Base-by-base conservation (phyloP, 2,113 vertebrate genomes). In the Loxodonta africana region DNA sequence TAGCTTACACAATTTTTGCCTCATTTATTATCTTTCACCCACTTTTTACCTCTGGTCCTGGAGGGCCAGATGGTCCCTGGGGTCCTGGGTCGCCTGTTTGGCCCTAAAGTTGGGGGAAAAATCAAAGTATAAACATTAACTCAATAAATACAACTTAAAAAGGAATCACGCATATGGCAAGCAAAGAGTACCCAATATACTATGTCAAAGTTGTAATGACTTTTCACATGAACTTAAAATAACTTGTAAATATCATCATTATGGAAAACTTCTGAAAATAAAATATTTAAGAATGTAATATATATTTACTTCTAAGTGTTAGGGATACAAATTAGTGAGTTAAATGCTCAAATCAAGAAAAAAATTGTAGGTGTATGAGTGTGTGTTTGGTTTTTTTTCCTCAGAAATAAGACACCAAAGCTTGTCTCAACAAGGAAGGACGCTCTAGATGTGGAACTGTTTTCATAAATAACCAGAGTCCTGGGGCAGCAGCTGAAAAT, bases 41-140 rank as follows among this genome's bases (percentile, higher is more conserved):
- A 92, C 46, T 78, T 87, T 98, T 98, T 98, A 99, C 99, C 99
- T 99, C 99, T 96, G 99, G 99, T 98, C 99, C 99, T 91, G 98
- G 98, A 97, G 99, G 99, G 46, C 99, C 99, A 63, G 98, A 67
- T 95, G 99, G 98, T 97, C 99, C 99, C 62, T 85, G 98, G 4
- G 96, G 83, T 98, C 99, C 99, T 23, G 98, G 97, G 11, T 99
- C 99, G 97, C 99, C 99, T 65, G 97, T 96, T 98, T 98, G 99
- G 48, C 99, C 99, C 99, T 99, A 98, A 98, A 97, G 94, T 62
- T 69, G 71, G 73, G 93, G 69, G 95, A 97, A 63, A 96, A 30
- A 41, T 21, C 57, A 83, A 86, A 94, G 15, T 92, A 85, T 95
- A 96, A 96, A 30, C 46, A 92, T 92, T 95, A 88, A 89, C 2